Conservation (phyloP, 1,140 invertebrate genomes). For the Calliphora vicina region DNA sequence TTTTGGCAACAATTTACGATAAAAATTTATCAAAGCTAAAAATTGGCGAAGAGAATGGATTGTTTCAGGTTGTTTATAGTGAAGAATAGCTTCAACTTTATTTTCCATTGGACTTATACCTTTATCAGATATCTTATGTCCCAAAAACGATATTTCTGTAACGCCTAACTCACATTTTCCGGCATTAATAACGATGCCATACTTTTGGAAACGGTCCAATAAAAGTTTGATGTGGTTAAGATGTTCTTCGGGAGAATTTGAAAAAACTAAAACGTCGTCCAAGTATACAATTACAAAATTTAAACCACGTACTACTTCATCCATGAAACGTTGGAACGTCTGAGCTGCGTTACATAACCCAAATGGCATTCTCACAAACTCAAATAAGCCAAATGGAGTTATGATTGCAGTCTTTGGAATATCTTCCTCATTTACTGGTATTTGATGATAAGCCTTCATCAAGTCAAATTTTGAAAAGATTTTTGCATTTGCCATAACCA, state of each 20-base stretch:
- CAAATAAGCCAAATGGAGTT: constrained; percentile 6
- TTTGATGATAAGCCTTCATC: constrained; percentile 9
- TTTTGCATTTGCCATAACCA: not conserved
- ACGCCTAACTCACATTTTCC: too few relatives aligned
- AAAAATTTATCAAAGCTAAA: too few relatives aligned
- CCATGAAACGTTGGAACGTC: constrained; percentile 65
- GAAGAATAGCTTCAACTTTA: too few relatives aligned
- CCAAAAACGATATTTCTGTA: too few relatives aligned
- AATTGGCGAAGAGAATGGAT: too few relatives aligned
- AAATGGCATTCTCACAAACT: constrained; percentile 10
- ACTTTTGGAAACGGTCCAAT: constrained; percentile 48
- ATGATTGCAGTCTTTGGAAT: constrained; percentile 17
- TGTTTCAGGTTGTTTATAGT: too few relatives aligned
- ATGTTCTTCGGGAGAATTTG: constrained; percentile 49
- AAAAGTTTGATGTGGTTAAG: constrained; percentile 42
- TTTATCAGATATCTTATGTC: too few relatives aligned
- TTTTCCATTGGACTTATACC: too few relatives aligned
- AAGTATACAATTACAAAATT: constrained; percentile 63
- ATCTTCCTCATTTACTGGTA: not conserved
- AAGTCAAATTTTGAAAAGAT: constrained; percentile 15
- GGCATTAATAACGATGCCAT: too few relatives aligned
- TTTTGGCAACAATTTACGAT: too few relatives aligned
- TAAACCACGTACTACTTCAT: constrained; percentile 58
- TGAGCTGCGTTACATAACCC: constrained; percentile 22
- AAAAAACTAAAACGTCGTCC: constrained; percentile 66